Conservation (phyloP, 2,888 invertebrate species). For the Ceramica pisi region DNA sequence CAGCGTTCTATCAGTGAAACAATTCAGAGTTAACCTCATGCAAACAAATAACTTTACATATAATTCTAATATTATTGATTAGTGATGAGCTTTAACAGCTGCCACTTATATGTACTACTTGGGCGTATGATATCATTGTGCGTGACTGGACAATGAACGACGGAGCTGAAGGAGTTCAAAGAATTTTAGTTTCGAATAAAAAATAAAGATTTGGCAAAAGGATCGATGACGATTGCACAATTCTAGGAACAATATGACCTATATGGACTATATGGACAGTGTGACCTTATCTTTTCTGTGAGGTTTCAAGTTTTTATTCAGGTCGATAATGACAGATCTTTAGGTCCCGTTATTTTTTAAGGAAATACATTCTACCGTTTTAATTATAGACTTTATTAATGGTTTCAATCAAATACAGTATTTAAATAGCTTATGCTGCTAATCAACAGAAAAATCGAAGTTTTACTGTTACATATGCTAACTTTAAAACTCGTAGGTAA, state of each 20-base stretch:
- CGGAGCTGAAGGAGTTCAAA: slow-evolving; percentile 12
- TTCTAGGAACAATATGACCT: slow-evolving; percentile 2
- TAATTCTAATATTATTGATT: background rate
- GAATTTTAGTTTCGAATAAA: slow-evolving; percentile 19
- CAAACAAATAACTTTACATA: background rate
- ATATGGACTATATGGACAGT: too few species aligned
- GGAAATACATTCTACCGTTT: slow-evolving; percentile 22
- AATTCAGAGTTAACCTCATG: background rate
- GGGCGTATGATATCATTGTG: slow-evolving; percentile 55
- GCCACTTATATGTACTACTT: slow-evolving; percentile 9
- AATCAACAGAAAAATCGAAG: slow-evolving; percentile 15
- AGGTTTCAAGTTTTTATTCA: background rate
- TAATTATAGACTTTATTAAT: slow-evolving; percentile 11
- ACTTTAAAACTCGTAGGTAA: slow-evolving; percentile 1
- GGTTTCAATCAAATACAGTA: background rate
- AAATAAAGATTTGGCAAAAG: slow-evolving; percentile 8
- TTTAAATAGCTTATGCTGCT: slow-evolving; percentile 1
- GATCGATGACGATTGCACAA: slow-evolving; percentile 2
- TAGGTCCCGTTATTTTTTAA: slow-evolving; percentile 1
- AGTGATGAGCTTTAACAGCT: slow-evolving; percentile 1
- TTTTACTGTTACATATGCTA: slow-evolving; percentile 14
- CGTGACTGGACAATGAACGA: slow-evolving; percentile 42
- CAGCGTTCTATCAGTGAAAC: background rate
- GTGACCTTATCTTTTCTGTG: background rate
- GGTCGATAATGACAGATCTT: background rate